Evolutionary conservation across 2,113 vertebrate species (phyloP), one percentile per base, ranked within the genome.

Genomic region (Corythoichthys haematopterus): DNA sequence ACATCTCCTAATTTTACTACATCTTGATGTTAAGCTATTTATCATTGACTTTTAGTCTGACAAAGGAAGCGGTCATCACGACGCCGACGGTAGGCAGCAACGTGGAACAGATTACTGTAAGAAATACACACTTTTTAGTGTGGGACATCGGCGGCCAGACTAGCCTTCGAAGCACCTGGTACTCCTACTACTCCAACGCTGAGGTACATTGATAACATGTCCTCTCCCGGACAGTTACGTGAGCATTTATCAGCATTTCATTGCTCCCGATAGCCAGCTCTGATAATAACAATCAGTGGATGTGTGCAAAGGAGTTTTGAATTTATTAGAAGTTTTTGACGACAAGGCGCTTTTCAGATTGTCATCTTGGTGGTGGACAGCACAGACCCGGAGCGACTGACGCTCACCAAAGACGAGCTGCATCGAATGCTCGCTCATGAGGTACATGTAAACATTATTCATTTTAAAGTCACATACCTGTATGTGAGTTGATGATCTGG

Each of bases 141-240:
- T 94, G 94, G 94, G 93, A 95, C 58, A 92, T 93, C 1, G 93
- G 92, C 0, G 93, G 93, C 1, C 94, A 94, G 84, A 93, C 94
- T 48, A 90, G 85, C 33, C 89, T 95, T 36, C 72, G 91, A 55
- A 88, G 92, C 43, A 89, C 82, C 71, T 95, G 94, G 94, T 91
- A 72, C 75, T 91, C 88, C 0, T 94, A 94, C 81, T 95, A 88
- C 82, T 86, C 90, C 75, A 92, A 93, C 77, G 91, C 93, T 0
- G 92, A 95, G 92, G 94, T 95, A 11, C 16, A 33, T 16, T 50
- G 35, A 48, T 65, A 51, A 50, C 15, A 9, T 51, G 8, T 52
- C 13, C 28, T 65, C 47, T 51, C 35, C 12, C 13, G 14, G 36
- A 37, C 9, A 9, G 8, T 65, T 38, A 15, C 35, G n/a, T 50